phyloP scores from a whole-genome alignment of 2,113 vertebrate genomes.

The Mus pahari region DNA sequence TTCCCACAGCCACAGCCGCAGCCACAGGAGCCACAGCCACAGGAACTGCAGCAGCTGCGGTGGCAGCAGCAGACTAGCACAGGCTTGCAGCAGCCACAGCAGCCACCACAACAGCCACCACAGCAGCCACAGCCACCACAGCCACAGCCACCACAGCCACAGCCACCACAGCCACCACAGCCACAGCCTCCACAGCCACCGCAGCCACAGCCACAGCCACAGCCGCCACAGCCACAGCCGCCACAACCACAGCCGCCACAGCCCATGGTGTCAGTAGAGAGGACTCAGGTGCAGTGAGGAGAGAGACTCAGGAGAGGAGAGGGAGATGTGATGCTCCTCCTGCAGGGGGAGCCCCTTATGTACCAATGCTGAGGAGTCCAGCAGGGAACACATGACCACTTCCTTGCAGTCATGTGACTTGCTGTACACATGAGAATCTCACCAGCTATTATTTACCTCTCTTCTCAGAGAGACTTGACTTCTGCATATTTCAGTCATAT shows the following conservation, averaged over 20 bases:
- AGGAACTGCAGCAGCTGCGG: not conserved
- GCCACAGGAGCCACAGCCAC: not conserved
- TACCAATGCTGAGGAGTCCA: not conserved
- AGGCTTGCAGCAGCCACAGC: not conserved
- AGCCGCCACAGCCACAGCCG: not conserved
- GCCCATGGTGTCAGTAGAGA: not conserved
- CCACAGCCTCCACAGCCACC: not conserved
- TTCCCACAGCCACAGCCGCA: not conserved
- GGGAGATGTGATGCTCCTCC: not conserved
- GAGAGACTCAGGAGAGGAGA: not conserved
- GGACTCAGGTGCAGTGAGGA: not conserved
- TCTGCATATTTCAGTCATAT: not conserved
- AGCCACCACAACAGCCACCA: not conserved
- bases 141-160: not conserved
- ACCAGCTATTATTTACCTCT: slow-evolving; percentile 20
- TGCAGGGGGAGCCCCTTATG: not conserved
- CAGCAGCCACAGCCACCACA: not conserved
- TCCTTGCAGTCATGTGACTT: not conserved
- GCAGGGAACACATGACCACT: not conserved
- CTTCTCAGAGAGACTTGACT: not conserved
- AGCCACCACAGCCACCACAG: rapidly evolving
- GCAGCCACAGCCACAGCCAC: not conserved
- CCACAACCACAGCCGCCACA: slow-evolving; percentile 19
- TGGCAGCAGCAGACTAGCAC: not conserved
- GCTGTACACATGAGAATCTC: not conserved